Conservation (phyloP, 92 coral and sea anemone species). For the Pocillopora meandrina region DNA sequence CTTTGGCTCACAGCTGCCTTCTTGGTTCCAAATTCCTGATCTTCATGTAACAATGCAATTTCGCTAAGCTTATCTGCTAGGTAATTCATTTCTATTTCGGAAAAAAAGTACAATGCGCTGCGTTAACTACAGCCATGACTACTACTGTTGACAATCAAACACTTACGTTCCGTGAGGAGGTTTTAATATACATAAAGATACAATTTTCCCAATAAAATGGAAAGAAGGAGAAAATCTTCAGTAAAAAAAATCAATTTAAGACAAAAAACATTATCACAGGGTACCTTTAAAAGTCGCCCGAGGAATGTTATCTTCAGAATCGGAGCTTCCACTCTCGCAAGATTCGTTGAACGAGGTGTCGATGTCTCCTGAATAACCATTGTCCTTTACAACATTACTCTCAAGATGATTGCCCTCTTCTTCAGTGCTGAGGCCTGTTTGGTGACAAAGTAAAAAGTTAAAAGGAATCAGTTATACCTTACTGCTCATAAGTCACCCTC, state of each 20-base stretch:
- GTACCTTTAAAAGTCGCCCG: background rate
- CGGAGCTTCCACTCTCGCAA: background rate
- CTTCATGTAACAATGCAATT: background rate
- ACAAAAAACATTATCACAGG: background rate
- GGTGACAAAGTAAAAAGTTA: background rate
- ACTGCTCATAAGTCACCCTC: background rate
- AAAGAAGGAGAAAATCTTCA: background rate
- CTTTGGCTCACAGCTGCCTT: background rate
- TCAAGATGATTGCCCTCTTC: background rate
- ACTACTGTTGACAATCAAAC: no score
- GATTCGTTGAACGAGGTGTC: constrained; percentile 1
- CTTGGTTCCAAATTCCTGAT: background rate
- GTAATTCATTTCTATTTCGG: background rate
- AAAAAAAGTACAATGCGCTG: background rate
- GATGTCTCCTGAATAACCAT: background rate
- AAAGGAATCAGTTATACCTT: background rate
- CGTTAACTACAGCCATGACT: no score
- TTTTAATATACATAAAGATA: no score
- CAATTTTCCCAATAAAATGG: no score
- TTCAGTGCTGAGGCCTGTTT: background rate
- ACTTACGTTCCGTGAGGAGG: no score
- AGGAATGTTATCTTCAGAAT: constrained; percentile 1
- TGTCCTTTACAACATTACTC: background rate
- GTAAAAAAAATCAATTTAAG: background rate
- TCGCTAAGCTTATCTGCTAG: background rate